Percentiles rank a stretch among this genome's conserved stretches.
Conservation (phyloP, 2,113 vertebrate species). For the Heterochromis multidens region DNA sequence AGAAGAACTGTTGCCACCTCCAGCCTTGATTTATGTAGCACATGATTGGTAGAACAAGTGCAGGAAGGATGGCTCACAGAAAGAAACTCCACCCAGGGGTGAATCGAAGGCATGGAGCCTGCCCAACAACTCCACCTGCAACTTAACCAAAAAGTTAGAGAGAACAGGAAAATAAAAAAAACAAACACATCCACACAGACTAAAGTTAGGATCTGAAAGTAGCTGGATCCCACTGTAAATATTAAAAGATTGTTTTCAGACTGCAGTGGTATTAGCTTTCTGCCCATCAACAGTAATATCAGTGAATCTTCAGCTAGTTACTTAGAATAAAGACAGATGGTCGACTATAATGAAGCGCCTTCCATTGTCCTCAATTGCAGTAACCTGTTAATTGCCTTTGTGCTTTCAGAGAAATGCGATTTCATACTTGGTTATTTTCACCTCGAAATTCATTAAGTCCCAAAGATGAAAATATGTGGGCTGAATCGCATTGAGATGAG, state of each 20-base stretch:
- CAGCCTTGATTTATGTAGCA: no score
- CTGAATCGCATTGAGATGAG: neutral
- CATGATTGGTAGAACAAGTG: no score
- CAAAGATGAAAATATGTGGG: slow-evolving; percentile 5
- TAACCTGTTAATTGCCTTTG: slow-evolving; percentile 23
- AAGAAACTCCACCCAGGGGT: no score
- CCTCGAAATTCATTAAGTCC: neutral
- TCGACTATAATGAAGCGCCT: neutral
- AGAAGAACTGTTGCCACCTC: no score
- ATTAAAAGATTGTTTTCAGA: neutral
- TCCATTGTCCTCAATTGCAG: neutral
- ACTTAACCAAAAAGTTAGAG: neutral
- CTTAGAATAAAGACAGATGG: slow-evolving; percentile 20
- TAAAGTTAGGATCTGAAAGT: neutral
- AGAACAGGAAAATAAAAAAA: neutral
- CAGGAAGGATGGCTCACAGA: no score
- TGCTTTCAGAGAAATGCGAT: slow-evolving; percentile 5
- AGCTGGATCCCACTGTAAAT: neutral
- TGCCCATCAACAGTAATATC: neutral
- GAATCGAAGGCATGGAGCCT: neutral
- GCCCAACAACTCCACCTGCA: neutral
- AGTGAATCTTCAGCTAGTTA: neutral
- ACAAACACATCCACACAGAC: neutral
- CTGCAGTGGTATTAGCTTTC: neutral
- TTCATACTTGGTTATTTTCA: slow-evolving; percentile 24